Base-by-base conservation (phyloP, 2,113 vertebrate genomes). In the Myocastor coypus region DNA sequence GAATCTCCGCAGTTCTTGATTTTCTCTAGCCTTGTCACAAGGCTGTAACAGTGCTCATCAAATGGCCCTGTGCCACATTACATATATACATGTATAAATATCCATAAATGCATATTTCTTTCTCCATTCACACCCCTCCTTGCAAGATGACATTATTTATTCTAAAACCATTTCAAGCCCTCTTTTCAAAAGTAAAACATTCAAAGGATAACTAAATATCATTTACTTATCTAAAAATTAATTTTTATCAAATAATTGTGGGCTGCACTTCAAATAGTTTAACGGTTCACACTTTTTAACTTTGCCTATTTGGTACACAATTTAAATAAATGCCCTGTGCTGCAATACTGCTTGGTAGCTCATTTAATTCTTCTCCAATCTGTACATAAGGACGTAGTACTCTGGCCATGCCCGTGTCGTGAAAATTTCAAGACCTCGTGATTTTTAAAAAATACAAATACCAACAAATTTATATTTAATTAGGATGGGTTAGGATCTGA, bases 121-220 rank as follows among this genome's bases (percentile, higher is more conserved):
- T 16, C 46, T n/a, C 16, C 1, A 68, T 12, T 28, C 5, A 14
- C 2, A 4, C 4, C 1, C 9, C 9, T 26, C 59, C 19, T 71
- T 10, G 7, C 19, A 12, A n/a, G 52, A 46, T 40, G 30, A 50
- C 20, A 46, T 61, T 28, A 46, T 59, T 46, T 59, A 4, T 57
- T 46, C 30, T 37, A 28, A 24, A 83, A 61, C 3, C 50, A 83
- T 57, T 69, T 57, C 19, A 69, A 19, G 26, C 3, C 5, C 7
- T 46, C 24, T 30, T 28, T 50, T 50, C 28, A 46, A 28, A 50
- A 30, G 42, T 46, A 46, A 78, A 80, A 30, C 10, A 3, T 37
- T 7, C 50, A 32, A 59, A 81, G 63, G 59, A 52, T 37, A 63
- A 46, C 4, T 2, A 66, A 66, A 52, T 61, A 40, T 4, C 12